Base-by-base conservation (phyloP, 2,113 vertebrate genomes). In the Ictalurus punctatus region DNA sequence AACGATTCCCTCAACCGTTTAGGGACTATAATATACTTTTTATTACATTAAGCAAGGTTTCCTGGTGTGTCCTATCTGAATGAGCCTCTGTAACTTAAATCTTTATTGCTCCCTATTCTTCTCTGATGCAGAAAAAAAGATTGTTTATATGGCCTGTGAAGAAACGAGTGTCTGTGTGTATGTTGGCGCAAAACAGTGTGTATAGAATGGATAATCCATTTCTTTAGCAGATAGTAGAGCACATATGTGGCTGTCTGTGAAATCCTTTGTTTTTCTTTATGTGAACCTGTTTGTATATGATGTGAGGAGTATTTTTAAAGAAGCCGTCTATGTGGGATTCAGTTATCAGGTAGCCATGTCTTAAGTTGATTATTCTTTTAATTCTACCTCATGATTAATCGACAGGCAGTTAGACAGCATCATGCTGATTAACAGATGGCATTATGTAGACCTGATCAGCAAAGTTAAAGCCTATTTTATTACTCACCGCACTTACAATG, bases 391-490 rank as follows among this genome's bases (percentile, higher is more conserved):
- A 89, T 95, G 94, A 95, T 95, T 95, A 95, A 95, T 95, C 93
- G 90, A 94, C 91, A 90, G 90, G 85, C 89, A 93, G 93, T 94
- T 91, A 93, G 30, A 92, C 92, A 92, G 90, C 91, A 93, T 92
- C 93, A 93, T 93, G 92, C 94, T 95, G 94, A 95, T 95, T 94
- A 95, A 92, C 88, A 94, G 92, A 94, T 95, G 93, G 94, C 94
- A 95, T 94, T 93, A 93, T 93, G 93, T 92, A 94, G 92, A 95
- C 93, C 92, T 94, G 93, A 95, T 96, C 95, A 95, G 94, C 93
- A 93, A 92, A 94, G 92, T 93, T 93, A 94, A 93, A 95, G 89
- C 94, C 93, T 94, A 94, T 94, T 95, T 95, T 93, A 94, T 95
- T 95, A 93, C 94, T 95, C 92, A 90, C 8, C 2, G 2, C 30